Percentiles rank a stretch among this genome's conserved stretches.
These are phyloP conservation scores for Polia nebulosa DNA, from an alignment of 2,888 invertebrate species.

Conservation along the genomic window DNA sequence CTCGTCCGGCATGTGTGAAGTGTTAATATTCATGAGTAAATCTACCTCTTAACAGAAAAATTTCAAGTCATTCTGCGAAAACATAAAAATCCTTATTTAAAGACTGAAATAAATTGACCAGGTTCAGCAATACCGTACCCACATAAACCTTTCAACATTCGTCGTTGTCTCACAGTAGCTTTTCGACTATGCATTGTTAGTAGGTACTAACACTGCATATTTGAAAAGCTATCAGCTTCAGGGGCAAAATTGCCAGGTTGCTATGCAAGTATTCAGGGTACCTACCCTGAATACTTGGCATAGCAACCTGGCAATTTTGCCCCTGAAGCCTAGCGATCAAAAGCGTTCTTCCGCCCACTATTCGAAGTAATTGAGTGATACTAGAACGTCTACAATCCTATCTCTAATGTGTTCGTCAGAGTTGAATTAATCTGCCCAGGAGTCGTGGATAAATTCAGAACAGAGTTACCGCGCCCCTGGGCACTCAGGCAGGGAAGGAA, in stretches of 20 bases:
- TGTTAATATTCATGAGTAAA: too few relatives aligned
- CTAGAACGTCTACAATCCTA: constrained; percentile 6
- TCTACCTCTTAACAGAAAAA: too few relatives aligned
- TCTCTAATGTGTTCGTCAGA: constrained; percentile 18
- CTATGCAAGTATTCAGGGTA: too few relatives aligned
- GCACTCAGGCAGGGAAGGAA: too few relatives aligned
- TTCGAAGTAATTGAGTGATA: constrained; percentile 41
- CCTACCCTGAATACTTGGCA: constrained; percentile 40
- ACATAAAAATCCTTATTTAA: background rate
- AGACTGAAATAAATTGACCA: background rate
- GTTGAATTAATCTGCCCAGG: background rate
- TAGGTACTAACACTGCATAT: too few relatives aligned
- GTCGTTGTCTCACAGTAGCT: constrained; percentile 21
- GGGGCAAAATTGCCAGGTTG: too few relatives aligned
- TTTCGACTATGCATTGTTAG: constrained; percentile 31
- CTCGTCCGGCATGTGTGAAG: too few relatives aligned
- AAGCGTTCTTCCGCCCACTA: constrained; percentile 37
- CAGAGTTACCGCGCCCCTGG: too few relatives aligned
- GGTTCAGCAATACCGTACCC: background rate
- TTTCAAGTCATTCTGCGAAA: too few relatives aligned
- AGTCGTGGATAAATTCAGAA: too few relatives aligned
- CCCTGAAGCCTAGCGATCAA: constrained; percentile 21
- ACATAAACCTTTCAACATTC: constrained; percentile 8
- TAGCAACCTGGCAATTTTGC: constrained; percentile 43
- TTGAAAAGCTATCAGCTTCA: too few relatives aligned